These are phyloP conservation scores for Indicator maculatus DNA, from an alignment of 2,113 vertebrate species.

Conservation along the genomic window DNA sequence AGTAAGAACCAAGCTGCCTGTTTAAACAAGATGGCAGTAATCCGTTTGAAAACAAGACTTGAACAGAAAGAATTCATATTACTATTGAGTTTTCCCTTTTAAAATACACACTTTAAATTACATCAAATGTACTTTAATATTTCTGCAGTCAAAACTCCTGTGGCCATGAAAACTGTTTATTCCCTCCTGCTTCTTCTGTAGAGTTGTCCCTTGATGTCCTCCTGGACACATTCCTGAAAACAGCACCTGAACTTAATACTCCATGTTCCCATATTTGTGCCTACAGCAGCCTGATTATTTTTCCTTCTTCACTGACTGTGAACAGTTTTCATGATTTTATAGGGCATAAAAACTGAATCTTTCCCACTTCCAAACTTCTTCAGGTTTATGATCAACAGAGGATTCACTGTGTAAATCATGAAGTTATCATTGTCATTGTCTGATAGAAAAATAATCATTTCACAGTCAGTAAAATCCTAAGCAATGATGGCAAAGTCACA, in stretches of 20 bases:
- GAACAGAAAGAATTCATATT: not conserved
- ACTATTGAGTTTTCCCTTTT: slow-evolving; percentile 7
- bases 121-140: not conserved
- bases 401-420: slow-evolving; percentile 26
- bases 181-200: not conserved
- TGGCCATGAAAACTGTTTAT: not conserved
- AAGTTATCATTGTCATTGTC: slow-evolving; percentile 34
- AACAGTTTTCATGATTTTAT: slow-evolving; percentile 13
- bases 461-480: slow-evolving; percentile 61
- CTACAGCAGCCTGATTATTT: not conserved
- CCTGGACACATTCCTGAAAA: slow-evolving; percentile 36
- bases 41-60: slow-evolving; percentile 24
- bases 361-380: slow-evolving; percentile 23
- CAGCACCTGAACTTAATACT: slow-evolving; percentile 27
- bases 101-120: slow-evolving; percentile 46
- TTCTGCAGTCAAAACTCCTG: slow-evolving; percentile 20
- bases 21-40: slow-evolving; percentile 36
- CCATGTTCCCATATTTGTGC: not conserved
- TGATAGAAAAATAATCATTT: slow-evolving; percentile 76
- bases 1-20: not conserved
- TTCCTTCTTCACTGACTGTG: slow-evolving; percentile 15
- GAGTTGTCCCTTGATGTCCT: slow-evolving; percentile 29
- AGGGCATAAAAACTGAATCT: slow-evolving; percentile 35
- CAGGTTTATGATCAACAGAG: slow-evolving; percentile 19
- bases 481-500: slow-evolving; percentile 62